phyloP scores from a whole-genome alignment of 2,888 invertebrate genomes.

The Diogma glabrata region DNA sequence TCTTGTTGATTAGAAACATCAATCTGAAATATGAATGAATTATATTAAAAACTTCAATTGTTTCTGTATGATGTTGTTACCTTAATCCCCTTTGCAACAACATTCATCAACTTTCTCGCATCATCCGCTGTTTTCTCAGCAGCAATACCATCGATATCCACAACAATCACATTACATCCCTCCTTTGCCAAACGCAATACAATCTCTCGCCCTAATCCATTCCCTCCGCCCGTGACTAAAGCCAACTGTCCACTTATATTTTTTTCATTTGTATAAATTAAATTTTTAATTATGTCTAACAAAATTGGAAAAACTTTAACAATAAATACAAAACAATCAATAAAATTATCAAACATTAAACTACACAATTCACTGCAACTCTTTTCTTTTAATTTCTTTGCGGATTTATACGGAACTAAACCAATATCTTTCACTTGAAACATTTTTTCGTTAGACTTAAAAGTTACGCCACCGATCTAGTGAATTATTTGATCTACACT shows the following conservation, averaged over 20 bases:
- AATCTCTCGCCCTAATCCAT: conserved; percentile 38
- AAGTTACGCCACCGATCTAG: too few relatives aligned
- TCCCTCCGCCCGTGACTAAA: conserved; percentile 37
- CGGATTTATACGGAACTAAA: too few relatives aligned
- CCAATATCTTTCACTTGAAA: too few relatives aligned
- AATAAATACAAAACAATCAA: too few relatives aligned
- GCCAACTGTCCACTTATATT: conserved; percentile 11
- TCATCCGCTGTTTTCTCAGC: conserved; percentile 28
- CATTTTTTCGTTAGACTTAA: too few relatives aligned
- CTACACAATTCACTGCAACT: too few relatives aligned
- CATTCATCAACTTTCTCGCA: conserved; percentile 1
- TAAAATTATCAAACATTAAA: too few relatives aligned
- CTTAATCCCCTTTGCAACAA: conserved; percentile 3
- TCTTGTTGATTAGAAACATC: conserved; percentile 14
- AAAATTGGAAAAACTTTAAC: too few relatives aligned
- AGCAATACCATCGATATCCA: conserved; percentile 33
- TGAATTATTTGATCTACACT: too few relatives aligned
- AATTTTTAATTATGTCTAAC: too few relatives aligned
- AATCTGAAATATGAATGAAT: background rate
- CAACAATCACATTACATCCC: conserved; percentile 36
- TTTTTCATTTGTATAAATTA: too few relatives aligned
- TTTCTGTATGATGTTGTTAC: background rate
- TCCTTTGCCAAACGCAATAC: conserved; percentile 33
- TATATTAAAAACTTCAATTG: background rate
- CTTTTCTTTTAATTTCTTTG: too few relatives aligned